These are phyloP conservation scores for Leptinotarsa haldemani DNA, from an alignment of 2,888 invertebrate genomes.

Conservation along the genomic window DNA sequence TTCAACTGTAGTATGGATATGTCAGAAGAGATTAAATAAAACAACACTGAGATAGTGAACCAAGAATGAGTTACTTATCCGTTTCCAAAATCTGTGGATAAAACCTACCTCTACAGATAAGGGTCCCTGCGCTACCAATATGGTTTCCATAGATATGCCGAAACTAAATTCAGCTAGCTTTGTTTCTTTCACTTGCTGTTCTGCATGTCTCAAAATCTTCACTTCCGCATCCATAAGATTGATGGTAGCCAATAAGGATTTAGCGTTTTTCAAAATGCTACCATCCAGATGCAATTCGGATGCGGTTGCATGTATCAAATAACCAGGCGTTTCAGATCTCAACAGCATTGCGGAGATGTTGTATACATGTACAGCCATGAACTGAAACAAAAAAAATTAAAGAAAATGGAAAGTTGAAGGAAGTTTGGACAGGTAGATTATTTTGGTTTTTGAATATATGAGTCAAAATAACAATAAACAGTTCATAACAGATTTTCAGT, in stretches of 20 bases:
- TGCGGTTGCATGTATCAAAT: conserved; percentile 78
- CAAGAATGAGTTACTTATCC: too few relatives aligned
- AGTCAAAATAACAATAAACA: too few relatives aligned
- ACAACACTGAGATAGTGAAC: too few relatives aligned
- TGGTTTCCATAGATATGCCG: conserved; percentile 80
- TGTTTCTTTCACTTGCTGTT: conserved; percentile 68
- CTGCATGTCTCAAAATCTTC: conserved; percentile 70
- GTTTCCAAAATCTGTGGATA: background rate
- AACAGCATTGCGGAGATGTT: conserved; percentile 76
- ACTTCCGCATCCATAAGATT: conserved; percentile 76
- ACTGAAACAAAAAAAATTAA: conserved; percentile 67
- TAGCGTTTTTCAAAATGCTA: conserved; percentile 76
- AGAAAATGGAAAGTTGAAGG: too few relatives aligned
- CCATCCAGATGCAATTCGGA: conserved; percentile 77
- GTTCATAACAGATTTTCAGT: too few relatives aligned
- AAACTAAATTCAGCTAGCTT: conserved; percentile 80
- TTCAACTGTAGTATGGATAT: too few relatives aligned
- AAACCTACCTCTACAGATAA: conserved; percentile 80
- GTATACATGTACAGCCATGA: conserved; percentile 86
- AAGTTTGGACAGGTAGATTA: too few relatives aligned
- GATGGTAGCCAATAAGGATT: conserved; percentile 78
- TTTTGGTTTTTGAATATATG: too few relatives aligned
- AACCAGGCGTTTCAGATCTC: conserved; percentile 74
- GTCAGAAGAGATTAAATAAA: too few relatives aligned
- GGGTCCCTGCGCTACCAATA: conserved; percentile 84